phyloP scores from a whole-genome alignment of 2,888 invertebrate species.

The Eupithecia centaureata region DNA sequence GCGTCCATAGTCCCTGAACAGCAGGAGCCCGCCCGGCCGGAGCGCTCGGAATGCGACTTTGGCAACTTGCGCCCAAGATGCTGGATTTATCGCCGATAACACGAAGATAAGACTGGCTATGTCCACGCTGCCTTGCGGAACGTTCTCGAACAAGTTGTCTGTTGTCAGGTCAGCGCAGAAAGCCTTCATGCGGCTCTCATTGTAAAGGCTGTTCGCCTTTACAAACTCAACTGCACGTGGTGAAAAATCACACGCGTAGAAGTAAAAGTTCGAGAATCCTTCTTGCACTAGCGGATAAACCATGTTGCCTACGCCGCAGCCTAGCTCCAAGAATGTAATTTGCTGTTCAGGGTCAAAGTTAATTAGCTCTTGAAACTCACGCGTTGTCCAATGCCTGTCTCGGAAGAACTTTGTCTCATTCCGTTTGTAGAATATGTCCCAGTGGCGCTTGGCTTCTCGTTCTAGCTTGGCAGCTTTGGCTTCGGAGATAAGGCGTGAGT shows the following conservation, averaged over 20 bases:
- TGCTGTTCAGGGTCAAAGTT: constrained; percentile 80
- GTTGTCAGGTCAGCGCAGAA: constrained; percentile 94
- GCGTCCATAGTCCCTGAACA: constrained; percentile 97
- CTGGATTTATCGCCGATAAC: constrained; percentile 96
- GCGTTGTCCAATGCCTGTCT: constrained; percentile 97
- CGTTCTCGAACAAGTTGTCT: constrained; percentile 85
- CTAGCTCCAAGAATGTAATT: constrained; percentile 90
- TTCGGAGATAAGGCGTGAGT: constrained; percentile 83
- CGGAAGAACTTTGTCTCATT: constrained; percentile 97
- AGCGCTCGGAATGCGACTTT: constrained; percentile 86
- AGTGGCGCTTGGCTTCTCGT: constrained; percentile 92
- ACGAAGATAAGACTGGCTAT: constrained; percentile 97
- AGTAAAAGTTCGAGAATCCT: constrained; percentile 85
- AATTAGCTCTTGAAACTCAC: constrained; percentile 94
- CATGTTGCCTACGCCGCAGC: constrained; percentile 99
- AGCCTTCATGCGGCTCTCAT: constrained; percentile 86
- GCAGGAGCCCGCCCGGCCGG: constrained; percentile 90
- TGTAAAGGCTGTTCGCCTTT: constrained; percentile 87
- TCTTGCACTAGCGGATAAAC: constrained; percentile 95
- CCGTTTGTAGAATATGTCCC: constrained; percentile 98
- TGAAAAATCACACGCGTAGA: constrained; percentile 96
- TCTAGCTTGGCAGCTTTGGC: constrained; percentile 91
- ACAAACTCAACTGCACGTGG: constrained; percentile 95
- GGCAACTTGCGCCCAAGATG: constrained; percentile 87
- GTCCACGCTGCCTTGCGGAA: constrained; percentile 85